Percentiles rank a stretch among this genome's conserved stretches.
phyloP scores from a whole-genome alignment of 2,888 invertebrate species.

The Trissoscelio sp. region DNA sequence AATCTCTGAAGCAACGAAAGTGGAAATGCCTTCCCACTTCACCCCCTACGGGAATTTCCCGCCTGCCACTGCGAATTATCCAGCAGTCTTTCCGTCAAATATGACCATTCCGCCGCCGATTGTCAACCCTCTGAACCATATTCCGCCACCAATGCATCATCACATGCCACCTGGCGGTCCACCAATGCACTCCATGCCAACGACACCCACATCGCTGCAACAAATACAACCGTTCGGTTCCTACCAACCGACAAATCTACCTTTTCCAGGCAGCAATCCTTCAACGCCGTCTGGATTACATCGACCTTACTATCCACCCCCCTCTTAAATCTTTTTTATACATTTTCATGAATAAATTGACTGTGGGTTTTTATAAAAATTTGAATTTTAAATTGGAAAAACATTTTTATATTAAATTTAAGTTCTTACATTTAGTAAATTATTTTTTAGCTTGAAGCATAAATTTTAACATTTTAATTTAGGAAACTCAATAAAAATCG shows the following conservation, averaged over 20 bases:
- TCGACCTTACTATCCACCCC: constrained; percentile 80
- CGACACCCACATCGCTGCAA: constrained; percentile 52
- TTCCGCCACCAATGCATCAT: constrained; percentile 64
- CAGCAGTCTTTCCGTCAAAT: constrained; percentile 80
- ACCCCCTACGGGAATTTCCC: constrained; percentile 77
- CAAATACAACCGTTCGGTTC: constrained; percentile 74
- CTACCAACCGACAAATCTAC: constrained; percentile 78
- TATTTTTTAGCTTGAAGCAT: too few species aligned
- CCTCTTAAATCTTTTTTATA: constrained; percentile 69
- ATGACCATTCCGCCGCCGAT: constrained; percentile 81
- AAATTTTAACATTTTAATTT: too few species aligned
- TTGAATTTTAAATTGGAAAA: too few species aligned
- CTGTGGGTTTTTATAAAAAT: too few species aligned
- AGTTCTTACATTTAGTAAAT: too few species aligned
- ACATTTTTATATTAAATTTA: too few species aligned
- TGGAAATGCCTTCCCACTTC: constrained; percentile 78
- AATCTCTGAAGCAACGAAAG: constrained; percentile 69
- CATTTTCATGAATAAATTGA: too few species aligned
- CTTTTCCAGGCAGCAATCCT: constrained; percentile 75
- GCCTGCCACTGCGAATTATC: constrained; percentile 74
- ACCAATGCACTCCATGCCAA: constrained; percentile 42
- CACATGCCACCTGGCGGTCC: constrained; percentile 31
- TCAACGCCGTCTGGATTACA: constrained; percentile 76
- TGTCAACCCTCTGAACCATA: constrained; percentile 80
- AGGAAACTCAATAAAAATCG: background rate